phyloP scores from a whole-genome alignment of 2,888 invertebrate genomes.

The Eristalinus aeneus region DNA sequence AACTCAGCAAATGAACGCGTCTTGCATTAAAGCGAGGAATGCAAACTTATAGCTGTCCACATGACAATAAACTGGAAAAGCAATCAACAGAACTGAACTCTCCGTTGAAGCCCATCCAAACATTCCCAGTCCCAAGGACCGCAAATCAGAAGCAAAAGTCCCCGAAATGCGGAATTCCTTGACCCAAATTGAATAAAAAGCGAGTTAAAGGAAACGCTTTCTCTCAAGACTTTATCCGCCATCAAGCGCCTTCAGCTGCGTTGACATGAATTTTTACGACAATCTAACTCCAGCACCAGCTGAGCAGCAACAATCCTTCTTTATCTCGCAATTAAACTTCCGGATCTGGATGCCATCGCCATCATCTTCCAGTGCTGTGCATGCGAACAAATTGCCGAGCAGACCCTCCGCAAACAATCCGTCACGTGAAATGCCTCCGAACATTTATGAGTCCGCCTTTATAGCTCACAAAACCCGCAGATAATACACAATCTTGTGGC shows the following conservation, averaged over 20 bases:
- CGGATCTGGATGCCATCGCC: background rate
- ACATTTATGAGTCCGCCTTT: conserved; percentile 4
- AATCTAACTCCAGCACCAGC: background rate
- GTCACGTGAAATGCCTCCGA: background rate
- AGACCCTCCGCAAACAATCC: background rate
- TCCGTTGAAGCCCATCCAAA: too few relatives aligned
- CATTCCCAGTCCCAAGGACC: too few relatives aligned
- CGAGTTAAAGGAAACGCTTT: background rate
- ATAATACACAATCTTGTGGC: background rate
- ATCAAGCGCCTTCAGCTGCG: background rate
- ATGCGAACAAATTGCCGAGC: background rate
- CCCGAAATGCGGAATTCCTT: too few relatives aligned
- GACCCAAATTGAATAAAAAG: background rate
- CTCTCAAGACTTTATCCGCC: too few relatives aligned
- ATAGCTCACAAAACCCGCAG: conserved; percentile 12
- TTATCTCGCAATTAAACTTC: background rate
- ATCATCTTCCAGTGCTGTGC: background rate
- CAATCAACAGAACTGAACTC: too few relatives aligned
- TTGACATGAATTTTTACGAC: background rate
- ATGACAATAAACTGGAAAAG: too few relatives aligned
- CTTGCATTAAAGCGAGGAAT: too few relatives aligned
- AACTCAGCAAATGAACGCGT: too few relatives aligned
- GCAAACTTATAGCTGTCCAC: too few relatives aligned
- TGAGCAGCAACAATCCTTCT: background rate
- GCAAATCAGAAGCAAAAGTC: too few relatives aligned